These are phyloP conservation scores for Elgaria multicarinata DNA, from an alignment of 2,113 vertebrate species.

Conservation along the genomic window DNA sequence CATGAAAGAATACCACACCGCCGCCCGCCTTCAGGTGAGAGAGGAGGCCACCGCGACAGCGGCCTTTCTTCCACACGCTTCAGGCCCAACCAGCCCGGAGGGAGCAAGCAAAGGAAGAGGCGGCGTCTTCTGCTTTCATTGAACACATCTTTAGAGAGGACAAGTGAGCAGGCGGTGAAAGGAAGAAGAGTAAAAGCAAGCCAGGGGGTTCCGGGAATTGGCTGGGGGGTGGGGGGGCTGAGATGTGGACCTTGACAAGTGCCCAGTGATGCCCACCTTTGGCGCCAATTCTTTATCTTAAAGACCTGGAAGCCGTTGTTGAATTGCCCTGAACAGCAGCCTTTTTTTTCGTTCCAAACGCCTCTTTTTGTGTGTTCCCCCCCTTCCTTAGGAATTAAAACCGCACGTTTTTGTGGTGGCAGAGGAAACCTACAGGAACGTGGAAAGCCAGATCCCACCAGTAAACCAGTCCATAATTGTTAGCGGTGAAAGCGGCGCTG, in stretches of 20 bases:
- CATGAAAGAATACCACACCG: conserved; percentile 90
- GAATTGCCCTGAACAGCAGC: conserved; percentile 1
- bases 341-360: conserved; percentile 6
- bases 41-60: not conserved
- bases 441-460: conserved; percentile 86
- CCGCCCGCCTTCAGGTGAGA: conserved; percentile 88
- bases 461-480: conserved; percentile 94
- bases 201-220: too few species aligned
- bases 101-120: too few species aligned
- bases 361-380: not conserved
- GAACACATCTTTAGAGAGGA: too few species aligned
- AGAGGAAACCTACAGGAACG: conserved; percentile 93
- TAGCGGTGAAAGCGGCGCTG: conserved; percentile 97
- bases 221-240: too few species aligned
- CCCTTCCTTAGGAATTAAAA: conserved; percentile 84
- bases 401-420: conserved; percentile 95
- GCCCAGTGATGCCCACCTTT: too few species aligned
- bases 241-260: too few species aligned
- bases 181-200: too few species aligned
- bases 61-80: too few species aligned
- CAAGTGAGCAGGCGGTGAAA: too few species aligned
- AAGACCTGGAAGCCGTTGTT: not conserved
- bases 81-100: too few species aligned
- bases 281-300: not conserved
- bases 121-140: too few species aligned